phyloP scores from a whole-genome alignment of 2,797 vertebrate genomes.

The Percopsis omiscomaycus region DNA sequence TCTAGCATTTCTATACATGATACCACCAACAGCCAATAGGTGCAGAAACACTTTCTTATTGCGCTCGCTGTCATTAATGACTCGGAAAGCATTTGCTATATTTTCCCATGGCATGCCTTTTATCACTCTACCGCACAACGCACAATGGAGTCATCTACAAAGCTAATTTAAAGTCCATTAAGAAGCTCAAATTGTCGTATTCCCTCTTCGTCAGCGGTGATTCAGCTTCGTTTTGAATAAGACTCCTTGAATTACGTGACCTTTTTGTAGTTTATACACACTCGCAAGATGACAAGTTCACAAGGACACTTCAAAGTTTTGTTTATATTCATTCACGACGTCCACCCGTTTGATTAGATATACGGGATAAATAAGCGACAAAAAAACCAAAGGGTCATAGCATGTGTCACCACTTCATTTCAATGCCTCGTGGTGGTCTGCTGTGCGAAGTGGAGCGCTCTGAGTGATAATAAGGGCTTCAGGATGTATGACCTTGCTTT shows the following conservation, averaged over 20 bases:
- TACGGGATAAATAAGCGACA: slow-evolving; percentile 3
- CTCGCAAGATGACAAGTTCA: neutral
- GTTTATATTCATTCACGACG: slow-evolving; percentile 8
- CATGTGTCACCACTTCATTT: slow-evolving; percentile 23
- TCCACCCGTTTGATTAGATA: slow-evolving; percentile 6
- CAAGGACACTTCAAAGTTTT: neutral
- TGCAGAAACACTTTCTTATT: neutral
- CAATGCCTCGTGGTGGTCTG: slow-evolving; percentile 33
- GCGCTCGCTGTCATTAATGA: no score
- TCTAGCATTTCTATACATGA: neutral
- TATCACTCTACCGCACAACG: neutral
- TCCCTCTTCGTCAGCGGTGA: neutral
- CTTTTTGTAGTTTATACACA: slow-evolving; percentile 1
- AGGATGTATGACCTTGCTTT: slow-evolving; percentile 61
- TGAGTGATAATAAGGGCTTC: slow-evolving; percentile 27
- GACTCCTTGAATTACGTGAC: neutral
- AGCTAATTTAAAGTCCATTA: neutral
- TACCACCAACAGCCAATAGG: neutral
- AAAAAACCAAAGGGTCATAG: neutral
- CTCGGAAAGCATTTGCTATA: no score
- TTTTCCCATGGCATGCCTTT: neutral
- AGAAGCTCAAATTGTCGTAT: neutral
- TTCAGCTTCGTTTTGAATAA: slow-evolving; percentile 6
- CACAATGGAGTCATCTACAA: neutral
- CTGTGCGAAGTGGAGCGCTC: slow-evolving; percentile 6